Base-by-base conservation (phyloP, 1,140 invertebrate species). In the Micrasema longulum region DNA sequence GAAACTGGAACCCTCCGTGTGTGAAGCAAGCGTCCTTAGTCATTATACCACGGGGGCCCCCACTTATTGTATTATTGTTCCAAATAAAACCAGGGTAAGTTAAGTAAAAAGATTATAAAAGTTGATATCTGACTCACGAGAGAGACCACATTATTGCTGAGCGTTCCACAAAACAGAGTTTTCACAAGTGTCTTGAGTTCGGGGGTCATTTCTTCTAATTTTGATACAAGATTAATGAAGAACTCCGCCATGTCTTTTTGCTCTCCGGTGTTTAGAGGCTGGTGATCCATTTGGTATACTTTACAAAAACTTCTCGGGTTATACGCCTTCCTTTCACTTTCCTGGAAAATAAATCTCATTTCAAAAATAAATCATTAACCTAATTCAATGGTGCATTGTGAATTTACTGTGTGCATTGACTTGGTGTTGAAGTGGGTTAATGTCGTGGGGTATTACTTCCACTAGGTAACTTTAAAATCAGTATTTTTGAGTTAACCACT, bases 181-280 rank as follows among this genome's bases (percentile, higher is more conserved):
- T 98, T 98, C 0, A 98, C 94, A 43, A 97, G 84, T 64, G 91
- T 91, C 83, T 97, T 97, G 48, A 98, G 80, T 70, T 96, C 92
- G 0, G 93, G 92, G 0, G 95, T 95, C 95, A 97, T 98, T 82
- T 98, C 96, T 82, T 98, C 97, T 1, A 98, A 80, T 80, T 98
- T 98, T 5, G 94, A 96, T 7, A 98, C 96, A 0, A 98, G 88
- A 84, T 98, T 96, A 45, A 97, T 98, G 77, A 98, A 98, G 83
- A 98, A 98, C 83, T 98, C 97, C 0, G 96, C 96, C 97, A 98
- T 98, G 79, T 98, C 97, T 80, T 98, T 98, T 80, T 98, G 97
- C 81, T 98, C 97, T 0, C 95, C 95, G 0, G 96, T 98, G 80
- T 98, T 98, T 2, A 98, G 83, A 0, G 95, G 95, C 79, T 97